phyloP scores from a whole-genome alignment of 2,888 invertebrate species.

The Adelphocoris suturalis region DNA sequence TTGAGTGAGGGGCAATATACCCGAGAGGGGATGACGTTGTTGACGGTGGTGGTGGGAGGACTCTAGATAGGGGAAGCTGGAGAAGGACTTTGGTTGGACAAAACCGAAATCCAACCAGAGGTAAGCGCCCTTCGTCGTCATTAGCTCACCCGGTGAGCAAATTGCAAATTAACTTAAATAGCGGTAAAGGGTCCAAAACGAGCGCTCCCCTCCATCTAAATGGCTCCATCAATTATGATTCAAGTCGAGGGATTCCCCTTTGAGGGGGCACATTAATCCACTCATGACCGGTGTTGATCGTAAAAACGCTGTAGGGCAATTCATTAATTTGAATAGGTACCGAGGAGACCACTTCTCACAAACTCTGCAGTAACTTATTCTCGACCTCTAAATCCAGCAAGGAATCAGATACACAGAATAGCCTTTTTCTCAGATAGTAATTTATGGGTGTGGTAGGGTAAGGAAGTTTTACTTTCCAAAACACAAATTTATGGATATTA shows the following conservation, averaged over 20 bases:
- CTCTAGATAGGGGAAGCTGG: background rate
- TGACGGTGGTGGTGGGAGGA: background rate
- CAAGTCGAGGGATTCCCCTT: slow-evolving; percentile 47
- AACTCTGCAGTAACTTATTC: background rate
- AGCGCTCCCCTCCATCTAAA: slow-evolving; percentile 43
- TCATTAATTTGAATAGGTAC: slow-evolving; percentile 51
- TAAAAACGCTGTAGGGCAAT: slow-evolving; percentile 33
- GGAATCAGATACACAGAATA: too few species aligned
- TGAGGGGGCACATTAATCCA: slow-evolving; percentile 45
- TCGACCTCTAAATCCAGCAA: too few species aligned
- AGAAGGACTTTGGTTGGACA: background rate
- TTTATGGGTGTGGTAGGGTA: too few species aligned
- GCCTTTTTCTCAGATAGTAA: too few species aligned
- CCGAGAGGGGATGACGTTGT: slow-evolving; percentile 1
- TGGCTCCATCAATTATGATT: slow-evolving; percentile 62
- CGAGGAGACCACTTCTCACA: background rate
- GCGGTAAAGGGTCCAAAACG: slow-evolving; percentile 52
- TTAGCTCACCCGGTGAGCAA: slow-evolving; percentile 58
- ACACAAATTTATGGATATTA: too few species aligned
- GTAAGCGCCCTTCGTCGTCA: slow-evolving; percentile 58
- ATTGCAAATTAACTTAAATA: slow-evolving; percentile 66
- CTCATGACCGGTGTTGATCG: slow-evolving; percentile 49
- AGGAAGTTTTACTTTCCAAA: too few species aligned
- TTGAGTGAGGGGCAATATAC: slow-evolving; percentile 26
- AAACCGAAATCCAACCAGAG: slow-evolving; percentile 51